Evolutionary conservation across 2,113 vertebrate genomes (phyloP).

Genomic region (Zosterops japonicus): DNA sequence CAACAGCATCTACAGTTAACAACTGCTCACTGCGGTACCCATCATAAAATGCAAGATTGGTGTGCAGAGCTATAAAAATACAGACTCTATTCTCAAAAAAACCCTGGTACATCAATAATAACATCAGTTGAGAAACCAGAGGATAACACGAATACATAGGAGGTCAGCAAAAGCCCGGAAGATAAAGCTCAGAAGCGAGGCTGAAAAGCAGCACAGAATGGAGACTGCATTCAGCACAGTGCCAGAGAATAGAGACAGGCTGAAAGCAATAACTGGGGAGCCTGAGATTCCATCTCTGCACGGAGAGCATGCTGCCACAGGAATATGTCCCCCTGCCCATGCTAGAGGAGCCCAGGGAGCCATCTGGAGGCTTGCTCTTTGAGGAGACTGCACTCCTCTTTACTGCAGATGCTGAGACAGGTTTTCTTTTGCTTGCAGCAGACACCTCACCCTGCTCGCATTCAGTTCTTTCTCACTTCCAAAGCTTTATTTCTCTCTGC

Average conservation of each 20-base stretch:
- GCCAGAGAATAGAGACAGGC: background rate
- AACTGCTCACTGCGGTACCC: background rate
- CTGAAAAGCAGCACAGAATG: background rate
- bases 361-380: background rate
- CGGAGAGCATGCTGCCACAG: background rate
- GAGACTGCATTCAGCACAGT: constrained; percentile 9
- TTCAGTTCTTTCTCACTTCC: background rate
- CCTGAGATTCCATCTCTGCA: background rate
- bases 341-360: background rate
- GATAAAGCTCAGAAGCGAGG: constrained; percentile 6
- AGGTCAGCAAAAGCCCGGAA: constrained; percentile 39
- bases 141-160: constrained; percentile 35
- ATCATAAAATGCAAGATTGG: constrained; percentile 12
- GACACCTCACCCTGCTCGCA: background rate
- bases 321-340: background rate
- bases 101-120: constrained; percentile 42
- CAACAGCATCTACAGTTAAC: constrained; percentile 23
- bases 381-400: background rate
- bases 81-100: constrained; percentile 21
- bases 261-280: background rate
- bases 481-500: background rate
- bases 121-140: constrained; percentile 37
- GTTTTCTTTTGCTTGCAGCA: background rate
- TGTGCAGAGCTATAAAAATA: constrained; percentile 12
- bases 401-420: background rate